Conservation (phyloP, 2,888 invertebrate genomes). For the Mechanitis messenoides region DNA sequence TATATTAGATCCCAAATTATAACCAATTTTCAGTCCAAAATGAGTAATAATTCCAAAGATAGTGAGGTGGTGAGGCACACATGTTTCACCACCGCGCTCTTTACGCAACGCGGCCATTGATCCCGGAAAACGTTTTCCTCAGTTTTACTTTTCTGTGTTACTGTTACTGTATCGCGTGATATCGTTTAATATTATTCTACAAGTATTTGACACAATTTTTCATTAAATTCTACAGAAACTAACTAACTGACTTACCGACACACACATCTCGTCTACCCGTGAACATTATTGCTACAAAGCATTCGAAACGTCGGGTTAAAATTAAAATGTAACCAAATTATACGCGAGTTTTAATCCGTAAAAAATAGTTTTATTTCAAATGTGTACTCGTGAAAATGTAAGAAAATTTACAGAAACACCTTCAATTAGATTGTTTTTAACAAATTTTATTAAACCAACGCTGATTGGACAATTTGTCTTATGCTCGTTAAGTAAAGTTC, state of each 20-base stretch:
- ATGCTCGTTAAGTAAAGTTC: conserved; percentile 30
- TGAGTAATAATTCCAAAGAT: conserved; percentile 9
- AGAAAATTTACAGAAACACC: no score
- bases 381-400: no score
- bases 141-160: conserved; percentile 72
- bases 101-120: conserved; percentile 74
- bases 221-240: no score
- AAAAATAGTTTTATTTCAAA: no score
- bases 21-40: no score
- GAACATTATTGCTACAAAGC: no score
- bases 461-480: conserved; percentile 16
- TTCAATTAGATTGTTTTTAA: neutral
- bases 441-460: no score
- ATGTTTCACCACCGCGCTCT: conserved; percentile 61
- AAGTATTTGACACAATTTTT: conserved; percentile 1
- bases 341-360: no score
- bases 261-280: neutral
- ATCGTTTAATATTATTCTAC: conserved; percentile 32
- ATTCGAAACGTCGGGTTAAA: no score
- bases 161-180: conserved; percentile 69
- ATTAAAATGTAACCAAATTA: no score
- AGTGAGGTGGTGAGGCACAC: conserved; percentile 43
- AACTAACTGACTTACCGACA: neutral
- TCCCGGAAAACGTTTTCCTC: conserved; percentile 76
- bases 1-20: no score